Percentiles rank a stretch among this genome's conserved stretches.
Conservation (phyloP, 2,797 vertebrate species). For the Naso thynnoides region DNA sequence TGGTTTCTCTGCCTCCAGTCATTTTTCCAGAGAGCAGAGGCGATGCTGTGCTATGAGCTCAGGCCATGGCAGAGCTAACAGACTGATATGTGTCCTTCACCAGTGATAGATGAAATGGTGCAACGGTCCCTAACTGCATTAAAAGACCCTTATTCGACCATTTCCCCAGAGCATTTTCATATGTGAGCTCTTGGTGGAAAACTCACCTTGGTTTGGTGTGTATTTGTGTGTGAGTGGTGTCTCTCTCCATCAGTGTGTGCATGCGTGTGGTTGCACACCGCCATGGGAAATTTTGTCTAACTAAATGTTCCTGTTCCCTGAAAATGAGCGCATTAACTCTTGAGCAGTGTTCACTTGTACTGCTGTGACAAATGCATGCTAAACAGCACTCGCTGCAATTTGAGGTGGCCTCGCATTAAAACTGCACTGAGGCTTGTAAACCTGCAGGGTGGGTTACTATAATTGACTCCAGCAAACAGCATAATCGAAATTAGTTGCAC, state of each 20-base stretch:
- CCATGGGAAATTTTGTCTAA: constrained; percentile 5
- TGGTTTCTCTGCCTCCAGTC: not conserved
- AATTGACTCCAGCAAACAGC: constrained; percentile 49
- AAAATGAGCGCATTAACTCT: constrained; percentile 48
- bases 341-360: constrained; percentile 4
- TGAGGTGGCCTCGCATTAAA: constrained; percentile 36
- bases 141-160: constrained; percentile 25
- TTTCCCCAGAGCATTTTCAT: constrained; percentile 42
- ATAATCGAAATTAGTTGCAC: constrained; percentile 44
- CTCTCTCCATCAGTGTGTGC: not conserved
- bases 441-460: constrained; percentile 37
- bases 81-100: constrained; percentile 42
- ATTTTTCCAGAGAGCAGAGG: constrained; percentile 43
- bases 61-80: constrained; percentile 14
- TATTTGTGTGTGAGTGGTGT: not conserved
- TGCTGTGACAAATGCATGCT: constrained; percentile 31
- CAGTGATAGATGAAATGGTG: constrained; percentile 41
- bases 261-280: constrained; percentile 1
- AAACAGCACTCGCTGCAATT: constrained; percentile 39
- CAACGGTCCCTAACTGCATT: constrained; percentile 45
- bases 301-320: constrained; percentile 22
- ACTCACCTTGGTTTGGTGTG: constrained; percentile 32
- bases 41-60: constrained; percentile 34
- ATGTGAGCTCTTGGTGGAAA: constrained; percentile 33
- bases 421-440: constrained; percentile 36